Base-by-base conservation (phyloP, 2,113 vertebrate genomes). In the Aythya baeri region DNA sequence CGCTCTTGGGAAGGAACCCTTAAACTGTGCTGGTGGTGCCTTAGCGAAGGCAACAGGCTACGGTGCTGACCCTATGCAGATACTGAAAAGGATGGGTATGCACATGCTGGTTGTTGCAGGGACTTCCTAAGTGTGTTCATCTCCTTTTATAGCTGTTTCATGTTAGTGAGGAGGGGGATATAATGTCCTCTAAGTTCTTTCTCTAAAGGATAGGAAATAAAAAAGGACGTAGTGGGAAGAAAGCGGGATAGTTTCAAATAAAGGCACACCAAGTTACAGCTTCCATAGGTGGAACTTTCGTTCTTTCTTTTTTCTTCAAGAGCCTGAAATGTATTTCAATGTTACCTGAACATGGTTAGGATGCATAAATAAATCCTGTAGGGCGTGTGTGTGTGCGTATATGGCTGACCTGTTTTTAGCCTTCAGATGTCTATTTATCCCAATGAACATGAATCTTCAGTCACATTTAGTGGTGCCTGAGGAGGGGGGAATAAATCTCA, bases 401-500 rank as follows among this genome's bases (percentile, higher is more conserved):
- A 34, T 85, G 84, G 62, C 86, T 86, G 90, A 92, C 80, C 94
- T 94, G 91, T 68, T 94, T 96, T 94, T 95, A 94, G 92, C 54
- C 71, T 96, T 95, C 81, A 84, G 75, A 93, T 94, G 58, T 87
- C 93, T 91, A 70, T 90, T 90, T 76, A 66, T 83, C 65, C 77
- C 58, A 88, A 43, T 4, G 8, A 80, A 82, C 58, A 75, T 65
- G 73, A 84, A 76, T 89, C 83, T 93, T 96, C 73, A 79, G 70
- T 94, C 17, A 0, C 26, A 62, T 44, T 73, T 86, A 66, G 70
- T 66, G 77, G 27, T 93, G 73, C 83, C 80, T 82, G 77, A 92
- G 71, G 86, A 92, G 36, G 50, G 80, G 80, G 29, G 25, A 94
- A 94, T 94, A 95, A 92, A 87, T 92, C 71, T 89, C 70, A 66